Conservation (phyloP, 1,140 invertebrate genomes). For the Dolichoris vasculosae region DNA sequence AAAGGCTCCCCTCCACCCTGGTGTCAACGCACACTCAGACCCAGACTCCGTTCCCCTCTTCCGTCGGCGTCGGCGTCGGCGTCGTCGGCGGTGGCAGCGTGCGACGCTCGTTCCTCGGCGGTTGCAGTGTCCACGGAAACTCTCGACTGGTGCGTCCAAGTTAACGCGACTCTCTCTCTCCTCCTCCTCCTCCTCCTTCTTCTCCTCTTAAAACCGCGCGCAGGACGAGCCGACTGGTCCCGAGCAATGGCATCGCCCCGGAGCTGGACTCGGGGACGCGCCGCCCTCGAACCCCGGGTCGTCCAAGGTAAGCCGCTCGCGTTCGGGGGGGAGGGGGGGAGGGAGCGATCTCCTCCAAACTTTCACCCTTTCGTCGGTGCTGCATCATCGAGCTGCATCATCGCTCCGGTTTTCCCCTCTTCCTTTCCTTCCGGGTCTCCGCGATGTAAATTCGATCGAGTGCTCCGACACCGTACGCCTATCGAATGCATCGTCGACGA, state of each 20-base stretch:
- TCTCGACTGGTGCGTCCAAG: too few species aligned
- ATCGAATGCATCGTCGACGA: too few species aligned
- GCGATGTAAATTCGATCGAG: too few species aligned
- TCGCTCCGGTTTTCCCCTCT: too few species aligned
- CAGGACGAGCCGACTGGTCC: not conserved
- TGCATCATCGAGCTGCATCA: too few species aligned
- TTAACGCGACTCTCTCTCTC: too few species aligned
- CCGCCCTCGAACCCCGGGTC: not conserved
- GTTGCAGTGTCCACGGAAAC: not conserved
- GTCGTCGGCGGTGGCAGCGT: not conserved
- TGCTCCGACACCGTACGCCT: too few species aligned
- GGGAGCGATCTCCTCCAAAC: too few species aligned
- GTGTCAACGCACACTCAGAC: not conserved
- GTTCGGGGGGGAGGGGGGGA: too few species aligned
- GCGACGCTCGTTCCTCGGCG: too few species aligned
- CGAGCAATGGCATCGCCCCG: constrained; percentile 8
- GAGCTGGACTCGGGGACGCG: not conserved
- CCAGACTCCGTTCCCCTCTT: not conserved
- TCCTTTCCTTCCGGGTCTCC: too few species aligned
- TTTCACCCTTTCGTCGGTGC: too few species aligned
- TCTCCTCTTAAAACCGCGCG: not conserved
- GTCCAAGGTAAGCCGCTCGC: not conserved
- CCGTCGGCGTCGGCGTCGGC: not conserved
- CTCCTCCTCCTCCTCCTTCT: not conserved
- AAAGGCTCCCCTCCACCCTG: not conserved